Evolutionary conservation across 2,113 vertebrate species (phyloP).

Genomic region (Hydropotes inermis): DNA sequence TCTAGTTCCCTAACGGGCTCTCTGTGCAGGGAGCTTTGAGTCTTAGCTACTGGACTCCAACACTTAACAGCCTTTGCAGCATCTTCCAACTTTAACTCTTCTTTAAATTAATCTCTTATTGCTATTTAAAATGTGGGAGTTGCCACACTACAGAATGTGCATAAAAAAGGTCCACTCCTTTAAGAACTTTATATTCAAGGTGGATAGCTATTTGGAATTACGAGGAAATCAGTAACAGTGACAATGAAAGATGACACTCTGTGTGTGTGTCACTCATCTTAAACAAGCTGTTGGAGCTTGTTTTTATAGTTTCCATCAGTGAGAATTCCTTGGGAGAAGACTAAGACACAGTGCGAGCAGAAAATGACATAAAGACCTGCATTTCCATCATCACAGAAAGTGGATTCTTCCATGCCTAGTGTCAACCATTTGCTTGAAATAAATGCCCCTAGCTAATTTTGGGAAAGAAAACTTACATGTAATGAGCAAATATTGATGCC

Average conservation of each 20-base stretch:
- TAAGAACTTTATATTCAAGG: background rate
- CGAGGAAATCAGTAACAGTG: background rate
- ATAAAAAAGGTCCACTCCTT: background rate
- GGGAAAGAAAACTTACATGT: background rate
- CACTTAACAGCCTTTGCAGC: background rate
- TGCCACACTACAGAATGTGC: background rate
- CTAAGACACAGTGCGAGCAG: background rate
- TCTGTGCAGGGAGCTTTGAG: background rate
- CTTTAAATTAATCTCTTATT: background rate
- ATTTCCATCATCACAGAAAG: background rate
- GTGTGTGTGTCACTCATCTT: background rate
- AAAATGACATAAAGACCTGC: background rate
- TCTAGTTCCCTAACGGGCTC: fast-evolving
- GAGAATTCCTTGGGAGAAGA: background rate
- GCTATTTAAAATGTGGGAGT: background rate
- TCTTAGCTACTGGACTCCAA: background rate
- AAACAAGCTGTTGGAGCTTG: background rate
- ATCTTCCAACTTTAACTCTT: background rate
- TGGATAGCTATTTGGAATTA: background rate
- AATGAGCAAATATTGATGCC: background rate
- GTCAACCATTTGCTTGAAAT: conserved; percentile 17
- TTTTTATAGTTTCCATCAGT: background rate
- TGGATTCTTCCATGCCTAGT: background rate
- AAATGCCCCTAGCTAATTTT: background rate
- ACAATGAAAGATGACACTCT: background rate